Percentiles rank a stretch among this genome's conserved stretches.
Evolutionary conservation across 2,888 invertebrate species (phyloP).

Genomic region (Ephialtes manifestator): DNA sequence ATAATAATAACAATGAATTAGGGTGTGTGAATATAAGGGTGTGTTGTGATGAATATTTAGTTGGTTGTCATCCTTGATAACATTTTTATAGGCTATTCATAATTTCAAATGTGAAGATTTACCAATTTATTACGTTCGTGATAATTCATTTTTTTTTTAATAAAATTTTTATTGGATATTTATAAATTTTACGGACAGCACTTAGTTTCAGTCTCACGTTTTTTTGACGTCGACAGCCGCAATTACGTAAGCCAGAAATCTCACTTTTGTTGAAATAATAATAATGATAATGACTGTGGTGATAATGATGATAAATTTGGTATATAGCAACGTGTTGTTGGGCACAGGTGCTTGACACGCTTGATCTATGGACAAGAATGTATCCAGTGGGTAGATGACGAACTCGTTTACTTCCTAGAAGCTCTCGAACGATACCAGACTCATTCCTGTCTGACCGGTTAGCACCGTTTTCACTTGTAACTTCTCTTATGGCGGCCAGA

Average conservation of each 20-base stretch:
- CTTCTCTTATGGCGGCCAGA: not conserved
- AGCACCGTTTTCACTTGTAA: conserved; percentile 55
- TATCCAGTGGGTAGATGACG: conserved; percentile 18
- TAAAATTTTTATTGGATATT: too few relatives aligned
- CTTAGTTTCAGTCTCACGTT: too few relatives aligned
- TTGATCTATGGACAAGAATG: conserved; percentile 22
- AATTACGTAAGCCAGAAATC: not conserved
- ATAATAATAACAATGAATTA: conserved; percentile 12
- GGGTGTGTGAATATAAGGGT: not conserved
- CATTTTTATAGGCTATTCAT: too few relatives aligned
- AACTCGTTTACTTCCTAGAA: conserved; percentile 47
- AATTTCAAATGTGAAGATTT: too few relatives aligned
- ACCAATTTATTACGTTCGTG: too few relatives aligned
- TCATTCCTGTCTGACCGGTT: conserved; percentile 60
- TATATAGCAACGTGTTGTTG: not conserved
- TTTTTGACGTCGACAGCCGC: not conserved
- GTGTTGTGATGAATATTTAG: too few relatives aligned
- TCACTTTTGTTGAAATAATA: not conserved
- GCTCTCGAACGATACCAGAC: conserved; percentile 6
- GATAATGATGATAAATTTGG: conserved; percentile 9
- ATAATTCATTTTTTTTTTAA: too few relatives aligned
- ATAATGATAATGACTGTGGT: conserved; percentile 7
- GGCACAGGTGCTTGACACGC: conserved; percentile 13
- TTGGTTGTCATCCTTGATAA: too few relatives aligned
- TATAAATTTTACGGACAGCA: too few relatives aligned